These are phyloP conservation scores for Podarcis raffonei DNA, from an alignment of 2,113 vertebrate species.

Conservation along the genomic window DNA sequence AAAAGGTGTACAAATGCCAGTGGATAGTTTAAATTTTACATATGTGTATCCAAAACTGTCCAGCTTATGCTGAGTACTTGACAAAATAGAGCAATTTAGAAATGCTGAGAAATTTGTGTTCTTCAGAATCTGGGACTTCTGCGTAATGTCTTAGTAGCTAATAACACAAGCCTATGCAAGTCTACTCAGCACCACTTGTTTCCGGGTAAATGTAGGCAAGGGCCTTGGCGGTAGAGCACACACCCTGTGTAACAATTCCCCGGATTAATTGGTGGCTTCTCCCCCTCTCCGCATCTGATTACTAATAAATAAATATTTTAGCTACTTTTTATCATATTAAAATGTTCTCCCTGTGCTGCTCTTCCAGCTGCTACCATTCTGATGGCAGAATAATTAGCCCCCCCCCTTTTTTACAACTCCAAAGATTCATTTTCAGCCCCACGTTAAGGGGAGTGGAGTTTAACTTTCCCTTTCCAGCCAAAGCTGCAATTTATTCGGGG, in stretches of 20 bases:
- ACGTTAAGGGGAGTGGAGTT: background rate
- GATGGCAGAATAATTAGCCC: background rate
- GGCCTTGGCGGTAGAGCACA: too few relatives aligned
- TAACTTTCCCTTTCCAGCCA: background rate
- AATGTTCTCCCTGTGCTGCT: too few relatives aligned
- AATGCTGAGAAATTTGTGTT: background rate
- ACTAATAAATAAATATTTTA: too few relatives aligned
- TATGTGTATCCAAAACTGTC: background rate
- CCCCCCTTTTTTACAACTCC: background rate
- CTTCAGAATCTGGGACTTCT: background rate
- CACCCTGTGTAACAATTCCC: too few relatives aligned
- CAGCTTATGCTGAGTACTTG: background rate
- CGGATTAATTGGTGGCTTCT: too few relatives aligned
- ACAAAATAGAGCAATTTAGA: background rate
- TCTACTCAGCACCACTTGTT: too few relatives aligned
- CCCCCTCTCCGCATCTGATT: too few relatives aligned
- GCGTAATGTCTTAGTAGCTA: background rate
- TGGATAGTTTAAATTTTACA: constrained; percentile 4
- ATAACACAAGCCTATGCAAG: background rate
- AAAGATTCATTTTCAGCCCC: background rate
- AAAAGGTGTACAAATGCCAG: background rate
- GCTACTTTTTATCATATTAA: too few relatives aligned
- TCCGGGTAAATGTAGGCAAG: too few relatives aligned
- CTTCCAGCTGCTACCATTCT: too few relatives aligned
- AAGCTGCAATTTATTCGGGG: background rate